Percentiles rank a stretch among this genome's conserved stretches.
phyloP scores from a whole-genome alignment of 2,797 vertebrate genomes.

The Thamnophis elegans region DNA sequence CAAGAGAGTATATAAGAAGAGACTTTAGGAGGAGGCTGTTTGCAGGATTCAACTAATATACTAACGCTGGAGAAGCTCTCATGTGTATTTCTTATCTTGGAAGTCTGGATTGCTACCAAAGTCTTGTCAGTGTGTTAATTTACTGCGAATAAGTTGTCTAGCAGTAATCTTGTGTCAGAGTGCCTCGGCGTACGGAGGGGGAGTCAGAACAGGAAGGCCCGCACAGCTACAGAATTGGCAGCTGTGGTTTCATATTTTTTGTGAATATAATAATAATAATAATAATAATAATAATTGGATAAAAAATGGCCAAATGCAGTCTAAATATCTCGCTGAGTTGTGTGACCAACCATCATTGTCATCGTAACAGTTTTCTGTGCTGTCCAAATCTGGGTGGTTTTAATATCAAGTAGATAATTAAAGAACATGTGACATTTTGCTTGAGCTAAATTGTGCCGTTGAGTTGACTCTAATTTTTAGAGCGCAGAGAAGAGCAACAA shows the following conservation, averaged over 20 bases:
- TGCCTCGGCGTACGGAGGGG: too few relatives aligned
- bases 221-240: background rate
- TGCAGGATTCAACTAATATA: too few relatives aligned
- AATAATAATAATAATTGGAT: background rate
- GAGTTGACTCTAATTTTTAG: background rate
- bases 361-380: background rate
- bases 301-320: background rate
- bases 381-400: background rate
- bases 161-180: too few relatives aligned
- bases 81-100: too few relatives aligned
- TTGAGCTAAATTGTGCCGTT: background rate
- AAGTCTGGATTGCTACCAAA: too few relatives aligned
- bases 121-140: too few relatives aligned
- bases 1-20: too few relatives aligned
- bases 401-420: background rate
- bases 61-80: too few relatives aligned
- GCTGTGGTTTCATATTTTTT: background rate
- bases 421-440: background rate
- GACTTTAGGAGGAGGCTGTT: too few relatives aligned
- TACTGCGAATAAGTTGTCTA: too few relatives aligned
- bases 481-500: background rate
- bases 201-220: too few relatives aligned
- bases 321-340: background rate
- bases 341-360: background rate
- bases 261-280: background rate